phyloP scores from a whole-genome alignment of 2,888 invertebrate genomes.

The Lumbricus terrestris region DNA sequence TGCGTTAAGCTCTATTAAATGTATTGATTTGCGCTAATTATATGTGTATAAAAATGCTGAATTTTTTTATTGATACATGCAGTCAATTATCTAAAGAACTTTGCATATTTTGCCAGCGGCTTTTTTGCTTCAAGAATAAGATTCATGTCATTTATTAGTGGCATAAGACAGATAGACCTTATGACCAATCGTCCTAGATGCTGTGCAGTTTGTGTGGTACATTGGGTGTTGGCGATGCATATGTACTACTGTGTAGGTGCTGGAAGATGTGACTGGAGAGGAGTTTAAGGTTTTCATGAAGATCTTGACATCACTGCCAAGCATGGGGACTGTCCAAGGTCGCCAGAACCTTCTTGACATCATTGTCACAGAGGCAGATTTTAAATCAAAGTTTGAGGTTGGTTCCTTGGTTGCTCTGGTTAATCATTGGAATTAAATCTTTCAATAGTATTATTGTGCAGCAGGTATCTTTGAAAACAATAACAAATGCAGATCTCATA shows the following conservation, averaged over 20 bases:
- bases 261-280: conserved; percentile 78
- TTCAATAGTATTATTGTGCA: background rate
- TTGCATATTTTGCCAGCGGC: too few relatives aligned
- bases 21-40: too few relatives aligned
- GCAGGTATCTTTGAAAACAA: background rate
- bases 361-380: conserved; percentile 81
- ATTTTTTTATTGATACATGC: too few relatives aligned
- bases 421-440: background rate
- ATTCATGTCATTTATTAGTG: too few relatives aligned
- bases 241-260: conserved; percentile 44
- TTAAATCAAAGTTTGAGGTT: conserved; percentile 65
- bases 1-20: too few relatives aligned
- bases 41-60: too few relatives aligned
- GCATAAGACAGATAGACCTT: too few relatives aligned
- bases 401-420: background rate
- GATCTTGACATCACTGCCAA: conserved; percentile 76
- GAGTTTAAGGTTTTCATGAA: conserved; percentile 89
- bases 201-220: background rate
- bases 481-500: background rate
- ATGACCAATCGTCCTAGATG: too few relatives aligned
- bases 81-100: too few relatives aligned
- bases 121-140: too few relatives aligned
- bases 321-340: conserved; percentile 78
- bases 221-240: background rate
- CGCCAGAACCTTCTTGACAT: conserved; percentile 84